Conservation (phyloP, 2,797 vertebrate species). For the Helarctos malayanus region DNA sequence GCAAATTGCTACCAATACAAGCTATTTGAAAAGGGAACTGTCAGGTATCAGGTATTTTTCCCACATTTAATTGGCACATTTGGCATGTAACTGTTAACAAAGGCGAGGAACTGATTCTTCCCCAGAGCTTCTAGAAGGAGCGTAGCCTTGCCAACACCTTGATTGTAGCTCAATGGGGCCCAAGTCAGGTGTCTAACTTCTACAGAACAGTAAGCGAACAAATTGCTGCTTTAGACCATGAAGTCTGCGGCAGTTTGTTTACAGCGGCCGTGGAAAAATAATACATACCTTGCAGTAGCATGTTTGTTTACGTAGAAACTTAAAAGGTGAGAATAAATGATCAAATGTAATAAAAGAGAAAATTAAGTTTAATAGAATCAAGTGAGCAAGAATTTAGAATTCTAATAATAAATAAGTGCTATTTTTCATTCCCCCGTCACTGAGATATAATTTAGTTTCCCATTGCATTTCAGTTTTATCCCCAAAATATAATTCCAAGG, state of each 20-base stretch:
- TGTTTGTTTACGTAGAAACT: neutral
- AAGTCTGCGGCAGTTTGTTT: neutral
- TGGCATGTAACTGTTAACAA: neutral
- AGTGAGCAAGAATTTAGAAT: neutral
- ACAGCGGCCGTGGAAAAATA: neutral
- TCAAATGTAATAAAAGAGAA: neutral
- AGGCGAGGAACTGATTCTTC: neutral
- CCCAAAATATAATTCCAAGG: neutral
- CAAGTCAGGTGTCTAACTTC: neutral
- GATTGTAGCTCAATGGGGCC: neutral
- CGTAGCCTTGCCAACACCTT: neutral
- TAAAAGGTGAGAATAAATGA: neutral
- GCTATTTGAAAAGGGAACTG: neutral
- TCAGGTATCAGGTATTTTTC: neutral
- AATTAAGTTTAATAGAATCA: neutral
- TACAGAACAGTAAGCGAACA: neutral
- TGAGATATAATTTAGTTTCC: slow-evolving; percentile 16
- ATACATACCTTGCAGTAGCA: neutral
- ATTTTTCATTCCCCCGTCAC: neutral
- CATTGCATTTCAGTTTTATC: neutral
- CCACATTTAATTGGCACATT: neutral
- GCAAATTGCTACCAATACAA: neutral
- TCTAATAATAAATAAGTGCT: neutral
- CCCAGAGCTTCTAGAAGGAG: neutral
- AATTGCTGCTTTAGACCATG: neutral